These are phyloP conservation scores for Nylanderia fulva DNA, from an alignment of 1,140 invertebrate species.

Conservation along the genomic window DNA sequence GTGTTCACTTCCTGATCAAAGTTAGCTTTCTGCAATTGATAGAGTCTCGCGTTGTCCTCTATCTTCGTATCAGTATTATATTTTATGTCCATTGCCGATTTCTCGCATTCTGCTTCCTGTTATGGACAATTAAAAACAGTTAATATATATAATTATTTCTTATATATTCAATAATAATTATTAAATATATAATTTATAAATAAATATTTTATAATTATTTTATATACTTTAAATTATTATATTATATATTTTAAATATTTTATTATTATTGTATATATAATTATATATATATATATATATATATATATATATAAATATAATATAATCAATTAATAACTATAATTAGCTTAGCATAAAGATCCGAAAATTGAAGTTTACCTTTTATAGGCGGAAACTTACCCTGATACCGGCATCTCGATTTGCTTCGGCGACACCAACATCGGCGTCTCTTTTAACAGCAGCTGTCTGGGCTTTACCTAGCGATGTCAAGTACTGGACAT, in stretches of 20 bases:
- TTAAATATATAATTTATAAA: no score
- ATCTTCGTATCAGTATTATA: conserved; percentile 98
- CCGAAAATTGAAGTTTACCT: not conserved
- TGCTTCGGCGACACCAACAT: conserved; percentile 98
- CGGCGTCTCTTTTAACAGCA: conserved; percentile 97
- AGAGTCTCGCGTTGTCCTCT: conserved; percentile 97
- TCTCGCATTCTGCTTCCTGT: conserved; percentile 98
- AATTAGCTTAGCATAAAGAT: no score
- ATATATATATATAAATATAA: no score
- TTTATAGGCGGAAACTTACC: conserved; percentile 84
- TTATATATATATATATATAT: no score
- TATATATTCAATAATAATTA: no score
- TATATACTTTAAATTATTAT: no score
- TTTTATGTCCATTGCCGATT: conserved; percentile 98
- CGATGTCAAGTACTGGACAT: conserved; percentile 98
- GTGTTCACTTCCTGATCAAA: conserved; percentile 99
- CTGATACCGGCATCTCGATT: conserved; percentile 97
- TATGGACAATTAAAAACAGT: not conserved
- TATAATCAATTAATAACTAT: no score
- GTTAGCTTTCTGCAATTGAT: conserved; percentile 97
- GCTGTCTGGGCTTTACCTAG: conserved; percentile 98
- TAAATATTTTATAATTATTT: no score
- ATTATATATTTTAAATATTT: no score
- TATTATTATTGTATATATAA: no score
- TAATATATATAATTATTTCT: no score